Evolutionary conservation across 2,888 invertebrate genomes (phyloP), one percentile per base, ranked within the genome.

Genomic region (Hirtodrosophila histrioides): DNA sequence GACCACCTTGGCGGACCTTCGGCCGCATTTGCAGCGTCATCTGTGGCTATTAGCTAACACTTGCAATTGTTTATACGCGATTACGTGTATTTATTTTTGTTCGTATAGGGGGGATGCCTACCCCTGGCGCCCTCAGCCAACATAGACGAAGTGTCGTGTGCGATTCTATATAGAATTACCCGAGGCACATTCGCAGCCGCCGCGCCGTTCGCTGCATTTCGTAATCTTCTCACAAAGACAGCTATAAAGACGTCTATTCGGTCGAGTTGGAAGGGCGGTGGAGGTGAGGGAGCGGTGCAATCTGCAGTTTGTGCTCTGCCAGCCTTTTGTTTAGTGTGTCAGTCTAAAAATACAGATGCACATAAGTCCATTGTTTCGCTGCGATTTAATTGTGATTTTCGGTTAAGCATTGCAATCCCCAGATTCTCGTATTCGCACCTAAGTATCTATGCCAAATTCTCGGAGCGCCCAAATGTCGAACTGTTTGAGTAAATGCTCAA

Each of bases 141-240:
- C 57, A 29, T 29, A 53, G 41, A 44, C 48, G 36, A 48, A 53
- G 58, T 51, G 56, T 36, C 54, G 48, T 60, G 36, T 40, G 55
- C 48, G 60, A 62, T 78, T 86, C 76, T 86, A 80, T 70, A 80
- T 75, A 86, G 72, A 72, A 86, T 76, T 83, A 83, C 81, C 84
- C 69, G 65, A 44, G 66, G 41, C 65, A 75, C 53, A 67, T 57
- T 51, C 53, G 49, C 64, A 69, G 71, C 44, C 61, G 48, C 58
- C 50, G 8, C 61, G 48, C 58, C 50, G 8, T 35, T 36, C 49
- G 46, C 35, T 50, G 48, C 51, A 74, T 82, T 76, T 86, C 86
- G 81, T 86, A 82, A 81, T 81, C 69, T 74, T 67, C 35, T 33
- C 40, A 49, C 73, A 58, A 61, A 65, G 66, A 57, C 44, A 43